phyloP scores from a whole-genome alignment of 2,888 invertebrate genomes.

The Drosophila maculinotata region DNA sequence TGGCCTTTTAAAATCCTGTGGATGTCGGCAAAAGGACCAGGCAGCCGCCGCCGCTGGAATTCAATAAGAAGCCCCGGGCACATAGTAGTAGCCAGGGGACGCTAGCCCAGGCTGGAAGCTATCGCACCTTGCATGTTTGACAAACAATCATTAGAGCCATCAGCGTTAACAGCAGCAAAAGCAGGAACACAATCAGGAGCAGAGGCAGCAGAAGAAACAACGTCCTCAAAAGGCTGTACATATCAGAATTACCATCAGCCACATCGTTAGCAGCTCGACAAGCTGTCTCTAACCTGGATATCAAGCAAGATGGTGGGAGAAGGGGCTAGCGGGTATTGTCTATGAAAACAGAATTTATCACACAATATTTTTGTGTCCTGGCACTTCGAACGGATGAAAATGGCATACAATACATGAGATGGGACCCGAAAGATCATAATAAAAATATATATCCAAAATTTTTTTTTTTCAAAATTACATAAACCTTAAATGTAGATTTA shows the following conservation, averaged over 20 bases:
- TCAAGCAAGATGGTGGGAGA: not conserved
- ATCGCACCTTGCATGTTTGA: slow-evolving; percentile 60
- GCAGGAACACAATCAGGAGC: slow-evolving; percentile 8
- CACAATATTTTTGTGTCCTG: slow-evolving; percentile 17
- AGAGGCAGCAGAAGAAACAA: slow-evolving; percentile 11
- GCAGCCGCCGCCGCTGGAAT: slow-evolving; percentile 57
- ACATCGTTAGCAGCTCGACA: slow-evolving; percentile 65
- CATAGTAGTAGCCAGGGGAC: slow-evolving; percentile 21
- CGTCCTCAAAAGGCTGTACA: slow-evolving; percentile 37
- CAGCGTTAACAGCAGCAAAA: slow-evolving; percentile 41
- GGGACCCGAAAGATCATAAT: not conserved
- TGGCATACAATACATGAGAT: not conserved
- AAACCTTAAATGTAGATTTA: no score
- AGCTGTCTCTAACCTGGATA: slow-evolving; percentile 32
- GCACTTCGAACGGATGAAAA: slow-evolving; percentile 12
- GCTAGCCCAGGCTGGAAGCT: slow-evolving; percentile 13
- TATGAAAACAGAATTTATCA: slow-evolving; percentile 29
- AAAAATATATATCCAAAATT: slow-evolving; percentile 6
- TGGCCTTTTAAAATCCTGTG: slow-evolving; percentile 75
- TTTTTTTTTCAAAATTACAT: no score
- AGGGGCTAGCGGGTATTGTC: not conserved
- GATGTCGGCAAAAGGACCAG: slow-evolving; percentile 63
- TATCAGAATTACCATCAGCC: slow-evolving; percentile 53
- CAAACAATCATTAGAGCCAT: slow-evolving; percentile 78
- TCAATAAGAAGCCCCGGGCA: slow-evolving; percentile 63